A percentile compares a stretch with the other conserved stretches of the same genome.
These are phyloP conservation scores for Panzeria rudis DNA, from an alignment of 2,888 invertebrate species.

Conservation along the genomic window DNA sequence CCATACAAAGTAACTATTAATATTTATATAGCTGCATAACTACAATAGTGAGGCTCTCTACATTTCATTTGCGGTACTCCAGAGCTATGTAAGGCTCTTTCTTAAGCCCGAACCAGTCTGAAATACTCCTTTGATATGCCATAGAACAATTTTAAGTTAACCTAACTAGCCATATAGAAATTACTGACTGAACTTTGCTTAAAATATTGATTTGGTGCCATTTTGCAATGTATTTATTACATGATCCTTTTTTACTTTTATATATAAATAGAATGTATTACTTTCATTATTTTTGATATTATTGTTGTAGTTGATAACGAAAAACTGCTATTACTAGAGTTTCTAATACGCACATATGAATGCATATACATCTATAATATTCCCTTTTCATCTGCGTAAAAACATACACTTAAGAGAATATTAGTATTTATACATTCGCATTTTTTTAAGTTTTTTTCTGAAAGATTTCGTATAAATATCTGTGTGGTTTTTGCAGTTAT, in stretches of 20 bases:
- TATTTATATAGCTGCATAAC: too few relatives aligned
- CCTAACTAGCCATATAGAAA: too few relatives aligned
- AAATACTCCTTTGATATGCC: too few relatives aligned
- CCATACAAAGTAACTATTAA: too few relatives aligned
- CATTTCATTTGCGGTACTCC: too few relatives aligned
- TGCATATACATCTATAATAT: background rate
- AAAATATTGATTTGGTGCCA: background rate
- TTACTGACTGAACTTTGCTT: too few relatives aligned
- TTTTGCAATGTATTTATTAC: background rate
- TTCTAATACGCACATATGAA: background rate
- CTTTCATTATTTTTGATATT: background rate
- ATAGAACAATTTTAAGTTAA: too few relatives aligned
- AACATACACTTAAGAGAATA: background rate
- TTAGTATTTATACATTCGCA: slow-evolving; percentile 1
- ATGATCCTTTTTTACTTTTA: background rate
- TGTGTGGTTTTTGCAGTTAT: slow-evolving; percentile 3
- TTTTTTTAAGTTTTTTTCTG: slow-evolving; percentile 2
- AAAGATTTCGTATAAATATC: slow-evolving; percentile 7
- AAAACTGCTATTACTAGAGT: background rate
- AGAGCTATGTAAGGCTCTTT: too few relatives aligned
- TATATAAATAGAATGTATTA: background rate
- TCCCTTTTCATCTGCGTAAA: background rate
- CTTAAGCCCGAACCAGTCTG: too few relatives aligned
- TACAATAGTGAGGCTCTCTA: too few relatives aligned
- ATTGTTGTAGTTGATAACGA: background rate